These are phyloP conservation scores for Heliopora coerulea DNA, from an alignment of 92 coral and sea anemone species.

Conservation along the genomic window DNA sequence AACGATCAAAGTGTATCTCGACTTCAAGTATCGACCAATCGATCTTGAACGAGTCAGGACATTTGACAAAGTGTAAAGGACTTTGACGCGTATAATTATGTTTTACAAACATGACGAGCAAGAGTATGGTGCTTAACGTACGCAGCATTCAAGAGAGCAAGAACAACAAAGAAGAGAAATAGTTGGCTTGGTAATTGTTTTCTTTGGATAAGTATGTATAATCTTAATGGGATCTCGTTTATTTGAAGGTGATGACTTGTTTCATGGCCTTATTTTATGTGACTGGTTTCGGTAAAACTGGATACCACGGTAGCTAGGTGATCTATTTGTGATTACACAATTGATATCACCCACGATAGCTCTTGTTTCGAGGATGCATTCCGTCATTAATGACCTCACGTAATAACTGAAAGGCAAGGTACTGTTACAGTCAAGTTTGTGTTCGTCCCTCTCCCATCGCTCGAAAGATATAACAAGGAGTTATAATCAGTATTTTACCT, in stretches of 20 bases:
- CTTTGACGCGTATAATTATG: background rate
- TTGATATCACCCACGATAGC: background rate
- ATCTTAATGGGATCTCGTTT: background rate
- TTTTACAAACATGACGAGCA: background rate
- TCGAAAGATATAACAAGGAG: slow-evolving; percentile 8
- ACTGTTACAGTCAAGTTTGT: background rate
- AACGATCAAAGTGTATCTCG: background rate
- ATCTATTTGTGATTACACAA: no score
- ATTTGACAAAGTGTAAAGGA: background rate
- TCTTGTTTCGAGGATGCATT: background rate
- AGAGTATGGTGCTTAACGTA: background rate
- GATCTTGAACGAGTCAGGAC: background rate
- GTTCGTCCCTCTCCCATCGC: slow-evolving; percentile 1
- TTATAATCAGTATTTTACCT: background rate
- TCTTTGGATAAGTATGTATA: slow-evolving; percentile 16
- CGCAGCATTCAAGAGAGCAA: background rate
- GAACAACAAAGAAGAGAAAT: background rate
- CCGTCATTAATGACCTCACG: no score
- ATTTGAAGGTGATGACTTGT: background rate
- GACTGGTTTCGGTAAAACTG: background rate
- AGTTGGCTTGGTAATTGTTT: slow-evolving; percentile 11
- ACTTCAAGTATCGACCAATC: background rate
- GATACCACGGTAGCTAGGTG: background rate
- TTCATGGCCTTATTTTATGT: background rate
- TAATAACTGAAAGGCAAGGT: background rate